phyloP scores from a whole-genome alignment of 2,113 vertebrate genomes.

The Sitta europaea region DNA sequence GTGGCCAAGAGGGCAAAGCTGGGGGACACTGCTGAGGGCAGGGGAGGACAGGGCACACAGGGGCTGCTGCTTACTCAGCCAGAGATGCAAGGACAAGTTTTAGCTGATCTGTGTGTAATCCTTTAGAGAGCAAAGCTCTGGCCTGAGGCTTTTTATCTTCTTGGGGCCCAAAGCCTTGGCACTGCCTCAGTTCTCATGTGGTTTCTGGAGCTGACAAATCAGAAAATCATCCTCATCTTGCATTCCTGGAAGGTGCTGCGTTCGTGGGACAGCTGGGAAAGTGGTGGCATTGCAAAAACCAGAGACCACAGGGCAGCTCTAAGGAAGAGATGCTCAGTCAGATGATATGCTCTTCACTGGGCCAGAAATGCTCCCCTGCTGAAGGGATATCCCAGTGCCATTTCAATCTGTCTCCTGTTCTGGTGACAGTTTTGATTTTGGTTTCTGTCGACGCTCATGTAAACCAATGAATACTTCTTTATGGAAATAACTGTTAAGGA shows the following conservation, averaged over 20 bases:
- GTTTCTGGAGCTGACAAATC: neutral
- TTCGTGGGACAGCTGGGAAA: neutral
- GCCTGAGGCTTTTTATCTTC: neutral
- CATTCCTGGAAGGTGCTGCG: neutral
- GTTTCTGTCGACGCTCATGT: neutral
- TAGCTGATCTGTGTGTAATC: no score
- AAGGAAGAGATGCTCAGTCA: neutral
- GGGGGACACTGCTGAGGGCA: fast-evolving
- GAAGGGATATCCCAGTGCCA: neutral
- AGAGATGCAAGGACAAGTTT: neutral
- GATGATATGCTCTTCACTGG: neutral
- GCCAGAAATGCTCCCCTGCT: neutral
- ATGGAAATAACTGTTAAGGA: neutral
- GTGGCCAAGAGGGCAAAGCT: neutral
- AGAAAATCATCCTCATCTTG: neutral
- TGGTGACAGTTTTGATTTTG: neutral
- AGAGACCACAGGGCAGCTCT: neutral
- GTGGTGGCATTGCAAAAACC: neutral
- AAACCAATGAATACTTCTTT: neutral
- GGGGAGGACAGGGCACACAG: fast-evolving
- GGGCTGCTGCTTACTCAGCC: neutral
- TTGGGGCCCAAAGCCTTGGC: neutral
- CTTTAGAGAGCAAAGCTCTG: neutral
- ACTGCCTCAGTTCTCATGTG: neutral
- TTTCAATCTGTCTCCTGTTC: neutral